A percentile compares a stretch with the other conserved stretches of the same genome.
Conservation (phyloP, 2,113 vertebrate species). For the Rissa tridactyla region DNA sequence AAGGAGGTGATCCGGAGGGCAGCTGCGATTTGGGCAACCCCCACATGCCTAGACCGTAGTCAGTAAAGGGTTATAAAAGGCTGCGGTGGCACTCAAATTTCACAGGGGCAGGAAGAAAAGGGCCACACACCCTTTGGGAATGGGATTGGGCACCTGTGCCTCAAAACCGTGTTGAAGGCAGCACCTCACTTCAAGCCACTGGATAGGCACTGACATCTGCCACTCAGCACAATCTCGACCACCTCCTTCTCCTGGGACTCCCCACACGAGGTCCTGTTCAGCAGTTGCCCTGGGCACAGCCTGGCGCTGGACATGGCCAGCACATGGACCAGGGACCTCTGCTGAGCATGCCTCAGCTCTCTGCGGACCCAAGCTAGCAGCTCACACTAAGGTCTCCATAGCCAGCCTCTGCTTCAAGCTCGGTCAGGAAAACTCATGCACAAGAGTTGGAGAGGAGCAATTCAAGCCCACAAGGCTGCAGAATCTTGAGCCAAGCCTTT, state of each 20-base stretch:
- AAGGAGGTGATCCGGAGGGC: not conserved
- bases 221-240: rapidly evolving
- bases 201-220: not conserved
- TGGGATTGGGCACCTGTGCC: not conserved
- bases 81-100: not conserved
- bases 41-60: too few species aligned
- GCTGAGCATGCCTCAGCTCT: not conserved
- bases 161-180: not conserved
- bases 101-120: not conserved
- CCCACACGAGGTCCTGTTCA: not conserved
- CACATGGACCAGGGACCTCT: not conserved
- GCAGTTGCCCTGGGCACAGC: not conserved
- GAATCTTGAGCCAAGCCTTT: not conserved
- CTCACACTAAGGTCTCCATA: not conserved
- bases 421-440: not conserved
- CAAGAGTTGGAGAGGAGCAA: rapidly evolving
- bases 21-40: not conserved
- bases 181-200: not conserved
- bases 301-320: not conserved
- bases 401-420: not conserved
- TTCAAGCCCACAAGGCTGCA: not conserved
- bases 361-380: not conserved
- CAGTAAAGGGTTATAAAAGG: rapidly evolving
- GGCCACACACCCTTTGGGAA: rapidly evolving
- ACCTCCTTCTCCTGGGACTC: not conserved